Percentiles rank a stretch among this genome's conserved stretches.
These are phyloP conservation scores for Agriotes lineatus DNA, from an alignment of 2,888 invertebrate species.

Conservation along the genomic window DNA sequence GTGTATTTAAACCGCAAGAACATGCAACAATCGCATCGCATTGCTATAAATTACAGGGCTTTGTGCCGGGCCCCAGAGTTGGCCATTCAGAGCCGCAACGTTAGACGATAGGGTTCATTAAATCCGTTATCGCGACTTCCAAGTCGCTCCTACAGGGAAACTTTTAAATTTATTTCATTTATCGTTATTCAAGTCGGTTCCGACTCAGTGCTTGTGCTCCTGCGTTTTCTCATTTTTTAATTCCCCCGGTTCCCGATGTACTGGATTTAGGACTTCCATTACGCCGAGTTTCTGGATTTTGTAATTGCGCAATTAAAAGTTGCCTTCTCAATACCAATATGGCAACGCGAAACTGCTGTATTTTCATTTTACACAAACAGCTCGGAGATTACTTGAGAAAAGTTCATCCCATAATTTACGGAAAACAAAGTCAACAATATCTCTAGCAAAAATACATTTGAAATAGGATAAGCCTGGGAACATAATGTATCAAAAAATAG, in stretches of 20 bases:
- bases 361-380: too few relatives aligned
- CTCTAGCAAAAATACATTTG: too few relatives aligned
- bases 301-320: constrained; percentile 27
- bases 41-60: constrained; percentile 62
- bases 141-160: constrained; percentile 62
- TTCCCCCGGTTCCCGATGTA: constrained; percentile 31
- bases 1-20: constrained; percentile 55
- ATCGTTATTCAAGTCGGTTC: constrained; percentile 60
- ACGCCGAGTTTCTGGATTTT: constrained; percentile 15
- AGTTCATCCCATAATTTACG: too few relatives aligned
- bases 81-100: constrained; percentile 57
- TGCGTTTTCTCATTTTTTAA: constrained; percentile 43
- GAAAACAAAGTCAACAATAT: too few relatives aligned
- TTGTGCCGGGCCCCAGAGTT: constrained; percentile 57
- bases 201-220: constrained; percentile 42
- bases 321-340: too few relatives aligned
- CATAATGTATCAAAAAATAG: too few relatives aligned
- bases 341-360: too few relatives aligned
- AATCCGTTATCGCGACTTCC: constrained; percentile 65
- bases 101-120: constrained; percentile 66
- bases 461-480: too few relatives aligned
- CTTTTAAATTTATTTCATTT: constrained; percentile 66
- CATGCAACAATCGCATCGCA: constrained; percentile 64
- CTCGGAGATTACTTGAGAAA: too few relatives aligned
- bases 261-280: constrained; percentile 30